Base-by-base conservation (phyloP, 2,888 invertebrate species). In the Drosophila recens region DNA sequence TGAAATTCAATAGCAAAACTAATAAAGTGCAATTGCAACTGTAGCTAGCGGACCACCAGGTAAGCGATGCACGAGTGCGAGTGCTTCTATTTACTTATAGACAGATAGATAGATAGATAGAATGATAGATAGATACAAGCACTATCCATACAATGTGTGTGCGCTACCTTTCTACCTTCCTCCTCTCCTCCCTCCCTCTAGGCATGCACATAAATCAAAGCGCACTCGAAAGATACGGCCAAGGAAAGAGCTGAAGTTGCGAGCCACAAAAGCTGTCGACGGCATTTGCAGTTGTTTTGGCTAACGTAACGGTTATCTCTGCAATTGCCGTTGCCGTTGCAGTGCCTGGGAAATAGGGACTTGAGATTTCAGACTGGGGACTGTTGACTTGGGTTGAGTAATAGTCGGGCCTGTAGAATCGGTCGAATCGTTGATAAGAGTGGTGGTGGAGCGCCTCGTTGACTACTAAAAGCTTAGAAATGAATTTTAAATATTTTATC, bases 401-500 rank as follows among this genome's bases (percentile, higher is more conserved):
- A 64, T 67, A 54, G 61, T 54, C 53, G 76, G 59, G 11, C 20
- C n/a, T 57, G 62, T n/a, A 30, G 49, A 52, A 36, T 42, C 36
- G 53, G 30, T 33, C 48, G 59, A 65, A 68, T 43, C 72, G 75
- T 49, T 69, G 83, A 71, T 78, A 78, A 86, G 67, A 48, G 72
- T 23, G 67, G 67, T 13, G 20, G 4, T 38, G 48, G 62, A 62
- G 63, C 64, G 71, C 48, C 75, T 48, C 62, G 64, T 67, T 79
- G 75, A 84, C 69, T 79, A 61, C 80, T 77, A 82, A 83, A 85
- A 87, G 87, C 84, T 82, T 80, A 74, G 85, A 86, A 86, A 89
- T 86, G 85, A 86, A 87, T 86, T 89, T 89, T 86, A 86, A 86
- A 86, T 86, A 89, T 89, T 86, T 86, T 86, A 86, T 86, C 87